Conservation (phyloP, 2,888 invertebrate genomes). For the Helleia helle region DNA sequence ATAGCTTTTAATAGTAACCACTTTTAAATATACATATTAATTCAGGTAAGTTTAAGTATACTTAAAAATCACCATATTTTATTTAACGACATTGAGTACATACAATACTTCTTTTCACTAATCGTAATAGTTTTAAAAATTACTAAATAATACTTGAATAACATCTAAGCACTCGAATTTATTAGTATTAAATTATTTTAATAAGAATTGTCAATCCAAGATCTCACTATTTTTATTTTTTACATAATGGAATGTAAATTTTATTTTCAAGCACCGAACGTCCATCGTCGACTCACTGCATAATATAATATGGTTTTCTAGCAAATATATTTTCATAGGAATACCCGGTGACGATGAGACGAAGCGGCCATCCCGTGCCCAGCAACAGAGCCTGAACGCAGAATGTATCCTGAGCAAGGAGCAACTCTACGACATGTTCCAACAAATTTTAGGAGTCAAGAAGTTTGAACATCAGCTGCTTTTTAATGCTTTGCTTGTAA, state of each 20-base stretch:
- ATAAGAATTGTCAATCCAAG: no score
- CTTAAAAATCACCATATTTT: not conserved
- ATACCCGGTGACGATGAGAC: conserved; percentile 88
- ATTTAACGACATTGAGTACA: not conserved
- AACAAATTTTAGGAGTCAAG: conserved; percentile 97
- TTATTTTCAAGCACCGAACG: not conserved
- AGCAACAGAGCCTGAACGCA: conserved; percentile 91
- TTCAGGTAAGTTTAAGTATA: not conserved
- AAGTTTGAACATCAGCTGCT: conserved; percentile 99
- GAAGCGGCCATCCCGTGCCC: conserved; percentile 89
- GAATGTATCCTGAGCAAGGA: conserved; percentile 98
- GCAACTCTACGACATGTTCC: conserved; percentile 99
- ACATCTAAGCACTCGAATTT: no score
- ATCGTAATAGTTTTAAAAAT: no score
- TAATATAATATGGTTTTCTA: no score
- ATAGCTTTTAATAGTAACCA: not conserved
- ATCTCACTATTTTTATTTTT: no score
- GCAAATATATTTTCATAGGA: conserved; percentile 42
- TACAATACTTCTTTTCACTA: no score
- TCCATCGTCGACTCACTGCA: not conserved
- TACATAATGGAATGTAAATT: no score
- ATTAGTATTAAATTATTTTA: no score
- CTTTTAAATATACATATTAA: not conserved
- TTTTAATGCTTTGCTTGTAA: conserved; percentile 90
- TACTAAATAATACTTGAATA: no score